Base-by-base conservation (phyloP, 2,888 invertebrate genomes). In the Baronia brevicornis region DNA sequence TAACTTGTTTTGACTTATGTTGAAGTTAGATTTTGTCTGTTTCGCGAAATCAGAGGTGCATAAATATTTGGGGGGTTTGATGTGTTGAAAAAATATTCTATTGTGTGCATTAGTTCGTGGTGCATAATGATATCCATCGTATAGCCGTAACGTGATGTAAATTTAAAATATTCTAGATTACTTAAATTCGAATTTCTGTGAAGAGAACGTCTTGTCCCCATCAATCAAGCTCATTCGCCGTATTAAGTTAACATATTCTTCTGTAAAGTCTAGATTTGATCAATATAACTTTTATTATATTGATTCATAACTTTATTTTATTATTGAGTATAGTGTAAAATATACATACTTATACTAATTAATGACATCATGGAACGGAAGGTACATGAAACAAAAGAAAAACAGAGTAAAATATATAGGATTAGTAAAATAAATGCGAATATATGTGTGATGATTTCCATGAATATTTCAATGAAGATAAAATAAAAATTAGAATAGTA, bases 351-450 rank as follows among this genome's bases (percentile, higher is more conserved):
- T 64, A 79, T 71, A 75, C 79, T 79, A 74, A 46, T 66, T 53
- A 54, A 62, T 68, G 69, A 62, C 72, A 60, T 73, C 77, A 74
- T 60, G 60, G 70, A 50, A 28, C 47, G 50, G 50, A 60, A 59
- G 61, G 75, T 80, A 80, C 79, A 80, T 80, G 80, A 75, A 80
- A 80, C 80, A 80, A 78, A 78, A 60, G 36, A 36, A 27, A 19
- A 14, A 36, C 9, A 35, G 17, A 7, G 2, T 14, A 7, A 14
- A 8, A 25, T 1, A 5, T 32, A 29, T 25, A 33, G 18, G 26
- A 28, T 20, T 23, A 14, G 4, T 12, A 3, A 12, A 2, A 25
- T 11, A 27, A 38, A 28, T 24, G 23, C 4, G 36, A 36, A 23
- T 21, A 33, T 34, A 34, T 28, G 19, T 61, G 62, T 63, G 62